These are phyloP conservation scores for Nyctereutes procyonoides DNA, from an alignment of 2,113 vertebrate species.

Conservation along the genomic window DNA sequence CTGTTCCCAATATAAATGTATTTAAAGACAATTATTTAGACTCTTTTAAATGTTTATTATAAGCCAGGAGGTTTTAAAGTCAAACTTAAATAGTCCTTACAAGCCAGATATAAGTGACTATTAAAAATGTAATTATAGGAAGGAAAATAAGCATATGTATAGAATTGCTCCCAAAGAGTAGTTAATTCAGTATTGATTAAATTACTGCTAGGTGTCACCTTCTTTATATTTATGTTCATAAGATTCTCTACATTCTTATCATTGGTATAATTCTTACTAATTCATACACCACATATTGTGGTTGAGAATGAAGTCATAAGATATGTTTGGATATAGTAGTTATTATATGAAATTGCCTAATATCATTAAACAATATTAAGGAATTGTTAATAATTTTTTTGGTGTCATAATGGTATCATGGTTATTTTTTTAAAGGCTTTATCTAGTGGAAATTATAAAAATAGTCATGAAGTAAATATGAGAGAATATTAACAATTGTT, in stretches of 20 bases:
- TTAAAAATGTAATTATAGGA: not conserved
- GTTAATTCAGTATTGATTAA: not conserved
- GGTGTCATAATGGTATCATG: not conserved
- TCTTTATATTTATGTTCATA: not conserved
- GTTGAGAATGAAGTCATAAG: not conserved
- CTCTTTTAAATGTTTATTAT: not conserved
- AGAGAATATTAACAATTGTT: not conserved
- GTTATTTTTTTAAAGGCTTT: not conserved
- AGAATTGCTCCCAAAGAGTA: not conserved
- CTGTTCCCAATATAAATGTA: not conserved
- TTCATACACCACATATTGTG: not conserved
- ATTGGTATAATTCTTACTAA: not conserved
- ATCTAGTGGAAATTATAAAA: not conserved
- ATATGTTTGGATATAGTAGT: not conserved
- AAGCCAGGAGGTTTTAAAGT: constrained; percentile 23
- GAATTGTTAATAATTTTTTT: constrained; percentile 47
- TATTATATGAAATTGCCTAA: not conserved
- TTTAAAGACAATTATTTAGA: not conserved
- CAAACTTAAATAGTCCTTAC: not conserved
- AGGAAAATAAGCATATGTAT: not conserved
- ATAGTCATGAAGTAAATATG: not conserved
- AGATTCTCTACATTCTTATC: not conserved
- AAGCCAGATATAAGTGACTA: constrained; percentile 3
- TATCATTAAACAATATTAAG: not conserved
- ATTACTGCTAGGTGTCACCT: not conserved